Evolutionary conservation across 92 coral and sea anemone species (phyloP).

Genomic region (Palythoa heliodiscus): DNA sequence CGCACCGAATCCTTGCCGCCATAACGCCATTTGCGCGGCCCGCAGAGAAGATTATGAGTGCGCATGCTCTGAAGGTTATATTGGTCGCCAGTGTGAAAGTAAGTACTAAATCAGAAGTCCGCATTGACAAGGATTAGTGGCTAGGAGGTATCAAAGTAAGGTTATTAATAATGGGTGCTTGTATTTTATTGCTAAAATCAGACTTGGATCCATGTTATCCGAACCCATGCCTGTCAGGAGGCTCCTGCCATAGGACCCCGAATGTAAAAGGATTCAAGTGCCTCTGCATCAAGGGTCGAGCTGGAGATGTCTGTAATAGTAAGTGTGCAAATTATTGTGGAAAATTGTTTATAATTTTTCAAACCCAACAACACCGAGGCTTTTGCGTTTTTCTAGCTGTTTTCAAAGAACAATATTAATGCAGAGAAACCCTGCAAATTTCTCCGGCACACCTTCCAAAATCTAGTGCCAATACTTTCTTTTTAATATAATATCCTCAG

Average conservation of each 20-base stretch:
- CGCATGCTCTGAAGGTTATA: slow-evolving; percentile 69
- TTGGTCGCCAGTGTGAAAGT: slow-evolving; percentile 69
- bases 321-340: too few species aligned
- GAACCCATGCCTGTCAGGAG: slow-evolving; percentile 83
- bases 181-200: background rate
- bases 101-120: slow-evolving; percentile 5
- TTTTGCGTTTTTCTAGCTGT: too few species aligned
- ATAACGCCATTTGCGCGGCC: slow-evolving; percentile 72
- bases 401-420: too few species aligned
- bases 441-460: too few species aligned
- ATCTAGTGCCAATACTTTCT: too few species aligned
- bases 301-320: slow-evolving; percentile 91
- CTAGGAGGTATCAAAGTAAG: too few species aligned
- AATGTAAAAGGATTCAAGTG: slow-evolving; percentile 54
- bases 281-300: slow-evolving; percentile 62
- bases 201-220: slow-evolving; percentile 81
- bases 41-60: slow-evolving; percentile 73
- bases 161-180: background rate
- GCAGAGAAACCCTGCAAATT: too few species aligned
- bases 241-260: slow-evolving; percentile 39
- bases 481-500: too few species aligned
- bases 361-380: too few species aligned
- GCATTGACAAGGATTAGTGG: too few species aligned
- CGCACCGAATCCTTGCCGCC: slow-evolving; percentile 83
- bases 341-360: too few species aligned